These are phyloP conservation scores for Bugula neritina DNA, from an alignment of 2,888 invertebrate genomes.

Conservation along the genomic window DNA sequence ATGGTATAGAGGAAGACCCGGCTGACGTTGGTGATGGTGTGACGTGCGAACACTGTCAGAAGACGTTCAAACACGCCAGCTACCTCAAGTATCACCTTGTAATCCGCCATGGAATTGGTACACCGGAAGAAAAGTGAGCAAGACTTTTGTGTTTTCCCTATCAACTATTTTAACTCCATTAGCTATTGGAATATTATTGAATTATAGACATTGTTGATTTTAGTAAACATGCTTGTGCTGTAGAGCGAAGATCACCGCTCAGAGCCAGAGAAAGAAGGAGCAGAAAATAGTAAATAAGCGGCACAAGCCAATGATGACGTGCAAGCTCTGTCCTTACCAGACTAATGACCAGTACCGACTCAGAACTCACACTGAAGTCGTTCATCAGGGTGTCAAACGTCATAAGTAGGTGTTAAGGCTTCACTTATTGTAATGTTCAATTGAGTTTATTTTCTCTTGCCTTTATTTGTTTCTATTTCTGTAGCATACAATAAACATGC, in stretches of 20 bases:
- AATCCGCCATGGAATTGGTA: constrained; percentile 15
- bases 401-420: constrained; percentile 8
- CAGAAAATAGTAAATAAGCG: constrained; percentile 20
- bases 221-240: no score
- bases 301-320: constrained; percentile 25
- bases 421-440: neutral
- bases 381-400: constrained; percentile 22
- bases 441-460: no score
- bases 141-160: neutral
- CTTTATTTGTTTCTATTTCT: no score
- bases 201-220: no score
- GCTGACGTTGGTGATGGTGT: constrained; percentile 20
- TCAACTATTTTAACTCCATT: no score
- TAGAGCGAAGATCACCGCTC: constrained; percentile 9
- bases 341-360: constrained; percentile 25
- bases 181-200: no score
- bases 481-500: no score
- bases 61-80: constrained; percentile 25
- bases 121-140: constrained; percentile 14
- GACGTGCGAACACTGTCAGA: constrained; percentile 22
- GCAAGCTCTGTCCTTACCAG: constrained; percentile 23
- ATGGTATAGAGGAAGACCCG: constrained; percentile 15
- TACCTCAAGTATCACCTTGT: constrained; percentile 25
- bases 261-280: constrained; percentile 26
- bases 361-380: constrained; percentile 26